These are phyloP conservation scores for Atrichornis clamosus DNA, from an alignment of 2,113 vertebrate species.

Conservation along the genomic window DNA sequence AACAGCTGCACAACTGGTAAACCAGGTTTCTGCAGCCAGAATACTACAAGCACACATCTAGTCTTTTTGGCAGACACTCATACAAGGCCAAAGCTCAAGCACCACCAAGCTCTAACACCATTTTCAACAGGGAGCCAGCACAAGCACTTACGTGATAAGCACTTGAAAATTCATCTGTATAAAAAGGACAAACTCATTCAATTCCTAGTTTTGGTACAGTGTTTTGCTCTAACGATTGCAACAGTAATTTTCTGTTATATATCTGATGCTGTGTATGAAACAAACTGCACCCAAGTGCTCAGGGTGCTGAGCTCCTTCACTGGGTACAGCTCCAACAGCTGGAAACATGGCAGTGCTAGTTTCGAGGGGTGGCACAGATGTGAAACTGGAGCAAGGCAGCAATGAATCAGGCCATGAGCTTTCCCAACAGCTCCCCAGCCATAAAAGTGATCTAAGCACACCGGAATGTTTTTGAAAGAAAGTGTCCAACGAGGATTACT, in stretches of 20 bases:
- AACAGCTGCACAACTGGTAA: not conserved
- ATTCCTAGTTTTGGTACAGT: not conserved
- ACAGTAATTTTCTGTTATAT: fast-evolving
- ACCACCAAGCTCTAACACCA: not conserved
- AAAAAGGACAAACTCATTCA: not conserved
- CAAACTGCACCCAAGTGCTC: not conserved
- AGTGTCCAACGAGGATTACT: not conserved
- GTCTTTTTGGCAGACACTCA: not conserved
- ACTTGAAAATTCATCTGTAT: not conserved
- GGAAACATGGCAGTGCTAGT: not conserved
- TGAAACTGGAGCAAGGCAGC: not conserved
- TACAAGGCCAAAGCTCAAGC: not conserved
- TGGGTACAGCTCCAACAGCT: not conserved
- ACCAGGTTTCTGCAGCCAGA: not conserved
- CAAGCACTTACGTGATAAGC: not conserved
- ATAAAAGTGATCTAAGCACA: not conserved
- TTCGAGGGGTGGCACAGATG: not conserved
- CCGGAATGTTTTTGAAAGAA: not conserved
- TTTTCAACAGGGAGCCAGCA: not conserved
- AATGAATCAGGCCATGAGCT: not conserved
- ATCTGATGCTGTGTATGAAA: not conserved
- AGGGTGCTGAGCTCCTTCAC: not conserved
- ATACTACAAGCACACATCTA: not conserved
- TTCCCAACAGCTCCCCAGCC: not conserved
- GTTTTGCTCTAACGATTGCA: not conserved